These are phyloP conservation scores for Protobothrops mucrosquamatus DNA, from an alignment of 2,113 vertebrate species.

Conservation along the genomic window DNA sequence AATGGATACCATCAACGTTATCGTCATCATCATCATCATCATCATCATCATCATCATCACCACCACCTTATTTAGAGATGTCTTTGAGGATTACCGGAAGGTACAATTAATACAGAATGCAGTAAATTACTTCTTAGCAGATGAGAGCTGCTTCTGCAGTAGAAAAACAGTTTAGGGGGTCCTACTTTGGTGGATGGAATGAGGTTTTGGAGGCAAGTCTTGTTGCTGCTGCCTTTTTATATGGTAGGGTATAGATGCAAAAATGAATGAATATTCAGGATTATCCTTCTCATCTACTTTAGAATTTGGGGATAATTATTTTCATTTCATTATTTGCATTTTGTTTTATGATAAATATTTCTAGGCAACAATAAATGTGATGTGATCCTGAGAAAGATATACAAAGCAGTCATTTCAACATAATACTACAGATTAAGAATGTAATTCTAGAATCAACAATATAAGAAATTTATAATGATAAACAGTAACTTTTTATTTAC, in stretches of 20 bases:
- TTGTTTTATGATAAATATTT: neutral
- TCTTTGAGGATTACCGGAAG: neutral
- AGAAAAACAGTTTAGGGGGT: neutral
- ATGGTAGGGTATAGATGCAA: neutral
- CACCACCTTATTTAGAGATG: neutral
- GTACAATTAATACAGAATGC: neutral
- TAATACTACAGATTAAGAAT: neutral
- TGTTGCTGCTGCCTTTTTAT: neutral
- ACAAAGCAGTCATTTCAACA: neutral
- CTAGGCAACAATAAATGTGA: neutral
- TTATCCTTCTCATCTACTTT: neutral
- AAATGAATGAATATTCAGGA: neutral
- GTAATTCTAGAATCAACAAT: neutral
- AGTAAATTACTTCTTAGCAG: neutral
- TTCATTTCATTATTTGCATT: neutral
- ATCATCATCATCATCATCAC: too few species aligned
- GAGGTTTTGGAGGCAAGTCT: neutral
- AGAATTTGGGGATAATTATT: neutral
- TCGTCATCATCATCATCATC: too few species aligned
- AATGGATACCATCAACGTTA: neutral
- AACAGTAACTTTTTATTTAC: neutral
- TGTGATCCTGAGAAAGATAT: neutral
- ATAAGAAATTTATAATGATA: neutral
- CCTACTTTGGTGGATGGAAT: neutral
- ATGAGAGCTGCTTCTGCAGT: neutral